phyloP scores from a whole-genome alignment of 2,797 vertebrate species.

The Eospalax fontanierii region DNA sequence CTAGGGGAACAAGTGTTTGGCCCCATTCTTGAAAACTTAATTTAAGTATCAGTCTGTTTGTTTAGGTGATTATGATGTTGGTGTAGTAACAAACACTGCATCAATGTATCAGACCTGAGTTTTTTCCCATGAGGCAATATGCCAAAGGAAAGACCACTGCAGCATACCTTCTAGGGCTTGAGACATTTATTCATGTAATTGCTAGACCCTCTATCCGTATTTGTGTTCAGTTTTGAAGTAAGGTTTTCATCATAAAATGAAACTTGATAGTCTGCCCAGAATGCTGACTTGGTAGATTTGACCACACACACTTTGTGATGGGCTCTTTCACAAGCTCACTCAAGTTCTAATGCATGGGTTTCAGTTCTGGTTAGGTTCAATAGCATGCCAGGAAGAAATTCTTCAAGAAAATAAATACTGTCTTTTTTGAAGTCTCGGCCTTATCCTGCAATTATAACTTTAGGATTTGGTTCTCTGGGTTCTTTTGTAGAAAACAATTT shows the following conservation, averaged over 20 bases:
- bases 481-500: not conserved
- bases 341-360: not conserved
- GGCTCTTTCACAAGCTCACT: not conserved
- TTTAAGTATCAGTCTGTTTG: too few relatives aligned
- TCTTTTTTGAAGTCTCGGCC: not conserved
- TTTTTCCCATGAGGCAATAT: not conserved
- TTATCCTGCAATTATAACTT: not conserved
- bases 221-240: not conserved
- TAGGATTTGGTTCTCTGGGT: conserved; percentile 1
- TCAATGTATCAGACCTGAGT: not conserved
- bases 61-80: too few relatives aligned
- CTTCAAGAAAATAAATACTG: conserved; percentile 25
- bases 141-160: not conserved
- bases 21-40: too few relatives aligned
- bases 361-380: not conserved
- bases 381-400: not conserved
- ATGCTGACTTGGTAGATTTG: not conserved
- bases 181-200: not conserved
- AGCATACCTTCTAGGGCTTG: not conserved
- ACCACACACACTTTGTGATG: not conserved
- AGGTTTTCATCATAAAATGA: not conserved
- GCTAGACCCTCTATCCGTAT: not conserved
- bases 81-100: too few relatives aligned
- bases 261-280: not conserved
- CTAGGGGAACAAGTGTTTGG: too few relatives aligned